These are phyloP conservation scores for Manis javanica DNA, from an alignment of 2,797 vertebrate genomes.

Conservation along the genomic window DNA sequence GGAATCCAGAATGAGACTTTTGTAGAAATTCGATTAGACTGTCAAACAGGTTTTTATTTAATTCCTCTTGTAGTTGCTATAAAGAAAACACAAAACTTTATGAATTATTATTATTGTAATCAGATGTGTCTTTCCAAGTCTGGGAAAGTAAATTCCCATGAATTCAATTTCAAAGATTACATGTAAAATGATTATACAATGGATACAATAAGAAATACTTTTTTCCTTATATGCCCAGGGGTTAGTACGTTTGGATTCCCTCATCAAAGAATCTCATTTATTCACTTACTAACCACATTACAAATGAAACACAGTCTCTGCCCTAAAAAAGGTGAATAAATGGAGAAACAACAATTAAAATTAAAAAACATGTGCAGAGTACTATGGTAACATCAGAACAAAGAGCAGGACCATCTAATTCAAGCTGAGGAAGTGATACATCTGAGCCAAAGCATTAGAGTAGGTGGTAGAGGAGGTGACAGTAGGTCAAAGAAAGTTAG, in stretches of 20 bases:
- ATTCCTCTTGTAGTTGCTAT: slow-evolving; percentile 93
- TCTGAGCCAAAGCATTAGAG: neutral
- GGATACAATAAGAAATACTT: neutral
- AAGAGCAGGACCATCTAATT: neutral
- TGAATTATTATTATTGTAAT: slow-evolving; percentile 31
- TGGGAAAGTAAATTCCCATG: slow-evolving; percentile 46
- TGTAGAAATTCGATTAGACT: slow-evolving; percentile 92
- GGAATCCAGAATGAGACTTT: slow-evolving; percentile 88
- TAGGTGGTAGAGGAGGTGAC: neutral
- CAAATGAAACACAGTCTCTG: slow-evolving; percentile 25
- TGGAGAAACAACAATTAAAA: neutral
- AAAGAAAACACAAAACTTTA: slow-evolving; percentile 65
- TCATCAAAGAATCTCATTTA: slow-evolving; percentile 41
- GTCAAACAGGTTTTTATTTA: slow-evolving; percentile 95
- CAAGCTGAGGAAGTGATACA: neutral
- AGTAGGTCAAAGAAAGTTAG: neutral
- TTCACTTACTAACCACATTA: slow-evolving; percentile 40
- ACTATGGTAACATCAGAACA: neutral
- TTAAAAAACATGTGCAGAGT: neutral
- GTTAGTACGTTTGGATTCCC: slow-evolving; percentile 10
- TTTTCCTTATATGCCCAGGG: neutral
- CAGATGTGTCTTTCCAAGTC: slow-evolving; percentile 39
- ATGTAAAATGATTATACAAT: slow-evolving; percentile 18
- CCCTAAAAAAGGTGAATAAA: neutral
- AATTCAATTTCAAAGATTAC: slow-evolving; percentile 21